phyloP scores from a whole-genome alignment of 2,888 invertebrate species.

The Blastobasis lacticolella region DNA sequence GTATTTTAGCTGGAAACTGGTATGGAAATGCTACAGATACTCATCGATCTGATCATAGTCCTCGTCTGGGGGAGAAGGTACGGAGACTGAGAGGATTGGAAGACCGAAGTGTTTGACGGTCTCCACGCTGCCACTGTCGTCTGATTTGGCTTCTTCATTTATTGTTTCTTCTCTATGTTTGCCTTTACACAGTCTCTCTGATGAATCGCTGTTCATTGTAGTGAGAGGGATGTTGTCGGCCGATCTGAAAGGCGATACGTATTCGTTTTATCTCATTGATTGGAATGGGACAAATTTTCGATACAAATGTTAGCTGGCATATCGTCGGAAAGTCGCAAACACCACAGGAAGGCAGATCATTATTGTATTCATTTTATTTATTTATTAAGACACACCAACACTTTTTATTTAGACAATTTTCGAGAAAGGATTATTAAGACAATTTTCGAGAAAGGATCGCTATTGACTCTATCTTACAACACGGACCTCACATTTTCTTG shows the following conservation, averaged over 20 bases:
- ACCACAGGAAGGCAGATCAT: too few species aligned
- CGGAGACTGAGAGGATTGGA: conserved; percentile 85
- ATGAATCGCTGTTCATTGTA: conserved; percentile 57
- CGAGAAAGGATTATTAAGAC: too few species aligned
- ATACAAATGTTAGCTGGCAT: too few species aligned
- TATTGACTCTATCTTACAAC: too few species aligned
- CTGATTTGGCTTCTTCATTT: conserved; percentile 63
- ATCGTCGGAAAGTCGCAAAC: too few species aligned
- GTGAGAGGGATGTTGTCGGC: conserved; percentile 67
- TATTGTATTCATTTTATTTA: too few species aligned
- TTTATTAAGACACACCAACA: too few species aligned
- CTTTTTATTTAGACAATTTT: too few species aligned
- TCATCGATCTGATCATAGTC: conserved; percentile 77
- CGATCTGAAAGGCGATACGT: conserved; percentile 37
- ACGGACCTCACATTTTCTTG: too few species aligned
- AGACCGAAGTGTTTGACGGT: conserved; percentile 79
- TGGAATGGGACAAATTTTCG: background rate
- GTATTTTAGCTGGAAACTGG: conserved; percentile 67
- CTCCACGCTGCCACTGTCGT: conserved; percentile 63
- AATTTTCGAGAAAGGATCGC: too few species aligned
- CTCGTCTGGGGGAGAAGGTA: conserved; percentile 86
- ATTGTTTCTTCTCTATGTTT: conserved; percentile 62
- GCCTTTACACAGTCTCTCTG: conserved; percentile 65
- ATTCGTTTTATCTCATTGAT: too few species aligned
- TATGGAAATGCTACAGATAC: conserved; percentile 76